These are phyloP conservation scores for Heterodera filipjevi DNA, from an alignment of 2,888 invertebrate species.

Conservation along the genomic window DNA sequence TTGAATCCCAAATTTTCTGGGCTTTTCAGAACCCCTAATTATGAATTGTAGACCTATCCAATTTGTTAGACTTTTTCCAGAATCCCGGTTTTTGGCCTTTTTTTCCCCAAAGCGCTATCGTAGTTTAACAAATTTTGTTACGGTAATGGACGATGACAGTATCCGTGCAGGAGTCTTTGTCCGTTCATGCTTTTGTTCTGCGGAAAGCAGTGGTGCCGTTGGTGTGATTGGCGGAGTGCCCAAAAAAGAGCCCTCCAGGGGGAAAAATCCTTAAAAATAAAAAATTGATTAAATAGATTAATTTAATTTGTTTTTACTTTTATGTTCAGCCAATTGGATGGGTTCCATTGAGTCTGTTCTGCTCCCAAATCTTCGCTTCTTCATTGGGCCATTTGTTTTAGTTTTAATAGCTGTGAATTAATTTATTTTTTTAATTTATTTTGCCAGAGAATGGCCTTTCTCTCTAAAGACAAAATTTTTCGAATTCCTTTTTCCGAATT, in stretches of 20 bases:
- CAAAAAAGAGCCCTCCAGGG: slow-evolving; percentile 1
- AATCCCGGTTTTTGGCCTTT: too few species aligned
- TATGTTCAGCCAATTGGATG: slow-evolving; percentile 1
- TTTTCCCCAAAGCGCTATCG: too few species aligned
- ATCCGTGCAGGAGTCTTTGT: not conserved
- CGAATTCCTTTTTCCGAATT: too few species aligned
- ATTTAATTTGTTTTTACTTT: not conserved
- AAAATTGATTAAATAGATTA: not conserved
- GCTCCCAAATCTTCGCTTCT: not conserved
- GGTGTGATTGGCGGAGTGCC: not conserved
- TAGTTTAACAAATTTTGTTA: not conserved
- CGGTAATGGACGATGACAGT: not conserved
- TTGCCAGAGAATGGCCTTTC: too few species aligned
- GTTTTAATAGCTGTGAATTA: not conserved
- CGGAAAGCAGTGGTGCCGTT: not conserved
- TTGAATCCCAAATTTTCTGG: not conserved
- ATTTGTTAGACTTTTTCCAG: not conserved
- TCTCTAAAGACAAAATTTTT: too few species aligned
- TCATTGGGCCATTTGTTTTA: not conserved
- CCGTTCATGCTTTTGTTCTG: not conserved
- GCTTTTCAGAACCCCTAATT: not conserved
- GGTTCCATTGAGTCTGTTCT: not conserved
- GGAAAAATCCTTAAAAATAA: not conserved
- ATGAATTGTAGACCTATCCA: not conserved
- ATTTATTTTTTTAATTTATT: not conserved